Evolutionary conservation across 2,113 vertebrate species (phyloP).

Genomic region (Anser cygnoides): DNA sequence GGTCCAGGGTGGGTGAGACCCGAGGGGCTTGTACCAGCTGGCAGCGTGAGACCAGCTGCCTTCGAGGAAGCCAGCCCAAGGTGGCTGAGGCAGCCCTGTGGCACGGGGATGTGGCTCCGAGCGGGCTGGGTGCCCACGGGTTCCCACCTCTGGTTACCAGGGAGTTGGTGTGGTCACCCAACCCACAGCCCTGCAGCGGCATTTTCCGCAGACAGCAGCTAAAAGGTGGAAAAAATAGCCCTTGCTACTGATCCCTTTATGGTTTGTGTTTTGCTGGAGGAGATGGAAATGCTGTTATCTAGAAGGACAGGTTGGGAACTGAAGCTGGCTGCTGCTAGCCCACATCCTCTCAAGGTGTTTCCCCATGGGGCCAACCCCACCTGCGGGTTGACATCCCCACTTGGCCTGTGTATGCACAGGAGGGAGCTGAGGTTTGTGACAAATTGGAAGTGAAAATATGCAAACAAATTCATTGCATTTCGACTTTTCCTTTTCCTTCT

Average conservation of each 20-base stretch:
- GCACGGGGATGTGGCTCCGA: neutral
- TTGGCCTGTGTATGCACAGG: fast-evolving
- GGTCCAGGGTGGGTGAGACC: neutral
- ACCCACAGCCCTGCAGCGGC: neutral
- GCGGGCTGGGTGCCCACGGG: neutral
- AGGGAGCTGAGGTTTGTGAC: neutral
- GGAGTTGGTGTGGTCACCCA: neutral
- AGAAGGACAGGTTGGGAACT: neutral
- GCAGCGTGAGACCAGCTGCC: neutral
- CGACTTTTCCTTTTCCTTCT: neutral
- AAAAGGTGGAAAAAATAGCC: neutral
- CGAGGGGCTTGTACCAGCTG: neutral
- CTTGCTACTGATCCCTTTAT: neutral
- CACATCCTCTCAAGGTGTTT: neutral
- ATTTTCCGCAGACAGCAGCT: neutral
- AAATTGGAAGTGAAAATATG: neutral
- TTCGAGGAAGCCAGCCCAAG: neutral
- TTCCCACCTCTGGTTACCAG: neutral
- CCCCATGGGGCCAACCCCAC: neutral
- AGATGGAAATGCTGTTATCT: neutral
- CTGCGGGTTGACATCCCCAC: neutral
- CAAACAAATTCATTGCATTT: neutral
- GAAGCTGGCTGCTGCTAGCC: neutral
- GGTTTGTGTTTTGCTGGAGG: neutral
- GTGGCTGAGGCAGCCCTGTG: neutral